These are phyloP conservation scores for Chionomys nivalis DNA, from an alignment of 2,113 vertebrate genomes.

Conservation along the genomic window DNA sequence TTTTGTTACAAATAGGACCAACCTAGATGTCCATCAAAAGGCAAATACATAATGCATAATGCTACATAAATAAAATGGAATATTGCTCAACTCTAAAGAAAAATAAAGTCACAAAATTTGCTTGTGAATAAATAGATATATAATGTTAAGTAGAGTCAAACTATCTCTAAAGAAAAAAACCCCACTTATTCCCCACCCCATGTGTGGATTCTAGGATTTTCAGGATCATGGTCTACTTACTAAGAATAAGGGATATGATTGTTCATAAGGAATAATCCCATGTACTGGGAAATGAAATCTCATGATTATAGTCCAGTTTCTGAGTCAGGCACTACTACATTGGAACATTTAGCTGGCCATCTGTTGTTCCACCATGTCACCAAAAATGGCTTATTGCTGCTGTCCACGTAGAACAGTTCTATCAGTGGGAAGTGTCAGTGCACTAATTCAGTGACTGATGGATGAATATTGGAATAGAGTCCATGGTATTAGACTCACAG, in stretches of 20 bases:
- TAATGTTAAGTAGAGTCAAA: neutral
- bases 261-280: neutral
- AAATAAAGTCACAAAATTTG: too few relatives aligned
- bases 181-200: neutral
- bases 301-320: neutral
- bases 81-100: too few relatives aligned
- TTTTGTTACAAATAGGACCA: neutral
- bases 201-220: neutral
- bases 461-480: neutral
- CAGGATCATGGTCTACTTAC: neutral
- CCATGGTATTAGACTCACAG: neutral
- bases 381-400: neutral
- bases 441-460: neutral
- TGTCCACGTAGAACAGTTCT: neutral
- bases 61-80: neutral
- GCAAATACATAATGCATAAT: neutral
- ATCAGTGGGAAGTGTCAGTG: neutral
- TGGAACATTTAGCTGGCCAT: neutral
- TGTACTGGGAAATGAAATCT: neutral
- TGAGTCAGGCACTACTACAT: neutral
- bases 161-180: neutral
- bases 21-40: neutral
- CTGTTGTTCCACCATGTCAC: neutral
- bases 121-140: too few relatives aligned
- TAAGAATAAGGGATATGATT: neutral